Evolutionary conservation across 64 coral and sea anemone genomes (phyloP), one percentile per base, ranked within the genome.

Genomic region (Montipora sp.): DNA sequence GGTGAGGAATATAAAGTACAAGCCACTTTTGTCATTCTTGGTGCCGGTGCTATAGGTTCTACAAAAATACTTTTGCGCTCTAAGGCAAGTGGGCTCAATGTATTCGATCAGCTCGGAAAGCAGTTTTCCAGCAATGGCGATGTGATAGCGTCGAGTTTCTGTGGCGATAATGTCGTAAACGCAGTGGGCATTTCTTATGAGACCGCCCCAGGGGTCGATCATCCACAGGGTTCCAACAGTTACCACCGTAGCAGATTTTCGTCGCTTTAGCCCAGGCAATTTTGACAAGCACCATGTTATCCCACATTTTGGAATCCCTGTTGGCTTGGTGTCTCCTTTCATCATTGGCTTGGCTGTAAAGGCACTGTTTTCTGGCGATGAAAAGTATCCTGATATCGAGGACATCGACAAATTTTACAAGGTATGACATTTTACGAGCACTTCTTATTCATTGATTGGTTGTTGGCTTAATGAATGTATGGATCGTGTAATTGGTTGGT

Each of bases 31-130:
- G 92, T 93, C 5, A 93, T 93, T 53, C 60, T 93, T 3, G 92
- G 84, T 23, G 92, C 92, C 0, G 92, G 92, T 1, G 84, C 92
- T 0, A 51, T 88, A 21, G 92, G 92, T 27, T 93, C 92, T 1
- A 93, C 92, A 3, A 93, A 93, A 22, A 47, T 93, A 4, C 50
- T 93, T 21, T 76, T 88, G 4, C 92, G 92, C 43, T 93, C 92
- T 47, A 88, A 80, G 55, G 49, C 80, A 44, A 84, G 51, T 13
- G 92, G 92, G 5, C 77, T 93, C 3, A 43, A 81, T 43, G 43
- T 93, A 3, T 88, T 67, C 1, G 18, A 60, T 44, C 9, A 69
- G 43, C 13, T 80, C 10, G 76, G 92, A 1, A 80, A 49, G 18
- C 58, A 44, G 5, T 93, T 93, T 16, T 74, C 92, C 3, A 93